Conservation (phyloP, 2,888 invertebrate genomes). For the Acanthosoma haemorrhoidale region DNA sequence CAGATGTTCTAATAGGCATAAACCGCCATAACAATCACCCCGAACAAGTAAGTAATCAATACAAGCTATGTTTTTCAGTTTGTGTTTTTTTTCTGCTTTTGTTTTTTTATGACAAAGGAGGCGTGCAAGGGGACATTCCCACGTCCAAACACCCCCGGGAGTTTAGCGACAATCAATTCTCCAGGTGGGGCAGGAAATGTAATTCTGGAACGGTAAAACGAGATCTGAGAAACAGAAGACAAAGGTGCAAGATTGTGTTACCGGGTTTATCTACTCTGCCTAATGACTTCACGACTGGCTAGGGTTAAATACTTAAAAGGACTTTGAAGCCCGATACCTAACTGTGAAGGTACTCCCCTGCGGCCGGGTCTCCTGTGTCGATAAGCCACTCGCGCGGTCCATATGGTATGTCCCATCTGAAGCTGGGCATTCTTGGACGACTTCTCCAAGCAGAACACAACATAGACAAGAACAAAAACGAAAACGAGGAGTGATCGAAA, state of each 20-base stretch:
- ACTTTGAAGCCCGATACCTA: neutral
- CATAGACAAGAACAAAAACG: too few relatives aligned
- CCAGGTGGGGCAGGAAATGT: neutral
- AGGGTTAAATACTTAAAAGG: neutral
- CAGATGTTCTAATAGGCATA: too few relatives aligned
- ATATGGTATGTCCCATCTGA: neutral
- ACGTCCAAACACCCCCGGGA: neutral
- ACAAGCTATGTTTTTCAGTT: too few relatives aligned
- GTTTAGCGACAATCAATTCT: neutral
- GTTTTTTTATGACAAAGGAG: too few relatives aligned
- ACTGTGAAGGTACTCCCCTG: too few relatives aligned
- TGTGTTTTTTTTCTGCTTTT: too few relatives aligned
- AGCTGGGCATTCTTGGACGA: neutral
- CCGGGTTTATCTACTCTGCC: neutral
- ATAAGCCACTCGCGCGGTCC: neutral
- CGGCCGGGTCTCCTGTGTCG: neutral
- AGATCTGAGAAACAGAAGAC: neutral
- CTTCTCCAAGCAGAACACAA: too few relatives aligned
- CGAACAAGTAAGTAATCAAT: too few relatives aligned
- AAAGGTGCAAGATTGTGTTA: constrained; percentile 8
- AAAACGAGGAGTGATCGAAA: too few relatives aligned
- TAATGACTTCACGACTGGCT: constrained; percentile 8
- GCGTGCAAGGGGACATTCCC: neutral
- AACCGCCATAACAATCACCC: too few relatives aligned
- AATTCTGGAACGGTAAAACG: neutral